These are phyloP conservation scores for Prosopocoilus inquinatus DNA, from an alignment of 2,888 invertebrate species.

Conservation along the genomic window DNA sequence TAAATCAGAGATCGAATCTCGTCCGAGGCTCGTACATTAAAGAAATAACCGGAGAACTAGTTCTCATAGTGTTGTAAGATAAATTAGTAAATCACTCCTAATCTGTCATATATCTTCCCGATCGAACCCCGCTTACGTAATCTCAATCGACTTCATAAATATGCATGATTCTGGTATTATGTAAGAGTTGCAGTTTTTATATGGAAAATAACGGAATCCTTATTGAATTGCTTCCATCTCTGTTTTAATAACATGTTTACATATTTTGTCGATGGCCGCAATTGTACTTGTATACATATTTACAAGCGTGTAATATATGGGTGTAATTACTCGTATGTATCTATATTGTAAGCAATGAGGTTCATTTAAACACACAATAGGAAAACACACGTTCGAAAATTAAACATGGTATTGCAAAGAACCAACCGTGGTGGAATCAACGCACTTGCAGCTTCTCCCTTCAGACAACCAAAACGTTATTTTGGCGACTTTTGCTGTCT, in stretches of 20 bases:
- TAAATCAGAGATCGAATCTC: constrained; percentile 7
- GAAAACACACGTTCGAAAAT: too few species aligned
- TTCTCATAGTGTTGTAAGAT: too few species aligned
- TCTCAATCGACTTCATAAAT: constrained; percentile 13
- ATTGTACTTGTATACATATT: constrained; percentile 9
- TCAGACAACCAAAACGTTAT: too few species aligned
- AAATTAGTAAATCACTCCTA: too few species aligned
- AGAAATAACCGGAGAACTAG: background rate
- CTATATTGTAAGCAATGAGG: too few species aligned
- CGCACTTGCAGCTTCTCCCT: too few species aligned
- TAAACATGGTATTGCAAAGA: too few species aligned
- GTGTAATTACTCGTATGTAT: background rate
- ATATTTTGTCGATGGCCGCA: constrained; percentile 10
- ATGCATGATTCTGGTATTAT: constrained; percentile 15
- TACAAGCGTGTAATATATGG: background rate
- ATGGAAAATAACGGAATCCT: constrained; percentile 21
- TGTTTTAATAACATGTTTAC: constrained; percentile 10
- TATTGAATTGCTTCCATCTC: constrained; percentile 15
- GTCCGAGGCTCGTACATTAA: background rate
- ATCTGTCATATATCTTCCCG: too few species aligned
- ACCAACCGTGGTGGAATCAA: too few species aligned
- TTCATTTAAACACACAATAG: too few species aligned
- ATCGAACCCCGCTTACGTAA: constrained; percentile 12
- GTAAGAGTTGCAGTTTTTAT: constrained; percentile 20
- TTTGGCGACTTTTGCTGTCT: too few species aligned